A percentile compares a stretch with the other conserved stretches of the same genome.
Evolutionary conservation across 2,113 vertebrate genomes (phyloP).

Genomic region (Ailuropoda melanoleuca): DNA sequence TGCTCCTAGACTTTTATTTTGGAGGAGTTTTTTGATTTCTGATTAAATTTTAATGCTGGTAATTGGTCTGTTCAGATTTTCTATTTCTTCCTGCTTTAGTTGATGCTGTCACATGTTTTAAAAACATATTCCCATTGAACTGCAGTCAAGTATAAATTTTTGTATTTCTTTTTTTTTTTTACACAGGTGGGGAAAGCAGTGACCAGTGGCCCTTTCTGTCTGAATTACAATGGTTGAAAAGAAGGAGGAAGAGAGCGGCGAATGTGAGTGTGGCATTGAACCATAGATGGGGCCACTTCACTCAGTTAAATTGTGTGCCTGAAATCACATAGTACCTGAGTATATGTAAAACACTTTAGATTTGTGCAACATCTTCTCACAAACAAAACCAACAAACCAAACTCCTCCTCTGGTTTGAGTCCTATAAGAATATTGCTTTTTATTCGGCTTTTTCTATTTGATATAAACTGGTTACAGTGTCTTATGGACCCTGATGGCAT

Average conservation of each 20-base stretch:
- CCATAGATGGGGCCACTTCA: neutral
- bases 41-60: neutral
- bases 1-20: neutral
- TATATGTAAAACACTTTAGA: neutral
- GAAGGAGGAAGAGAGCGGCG: conserved; percentile 93
- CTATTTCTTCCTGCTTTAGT: neutral
- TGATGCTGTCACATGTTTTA: neutral
- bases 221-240: conserved; percentile 93
- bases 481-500: neutral
- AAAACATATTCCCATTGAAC: neutral
- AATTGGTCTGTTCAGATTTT: neutral
- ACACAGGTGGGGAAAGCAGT: conserved; percentile 85
- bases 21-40: neutral
- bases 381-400: neutral
- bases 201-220: conserved; percentile 86
- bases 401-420: neutral
- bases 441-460: neutral
- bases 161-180: conserved; percentile 59
- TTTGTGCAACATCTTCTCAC: neutral
- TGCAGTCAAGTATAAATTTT: neutral
- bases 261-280: conserved; percentile 78
- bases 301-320: neutral
- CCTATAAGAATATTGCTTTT: neutral
- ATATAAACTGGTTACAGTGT: neutral
- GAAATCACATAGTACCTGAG: neutral